Percentiles rank a stretch among this genome's conserved stretches.
These are phyloP conservation scores for Temnopleurus reevesii DNA, from an alignment of 53 echinoderm and acorn worm species.

Conservation along the genomic window DNA sequence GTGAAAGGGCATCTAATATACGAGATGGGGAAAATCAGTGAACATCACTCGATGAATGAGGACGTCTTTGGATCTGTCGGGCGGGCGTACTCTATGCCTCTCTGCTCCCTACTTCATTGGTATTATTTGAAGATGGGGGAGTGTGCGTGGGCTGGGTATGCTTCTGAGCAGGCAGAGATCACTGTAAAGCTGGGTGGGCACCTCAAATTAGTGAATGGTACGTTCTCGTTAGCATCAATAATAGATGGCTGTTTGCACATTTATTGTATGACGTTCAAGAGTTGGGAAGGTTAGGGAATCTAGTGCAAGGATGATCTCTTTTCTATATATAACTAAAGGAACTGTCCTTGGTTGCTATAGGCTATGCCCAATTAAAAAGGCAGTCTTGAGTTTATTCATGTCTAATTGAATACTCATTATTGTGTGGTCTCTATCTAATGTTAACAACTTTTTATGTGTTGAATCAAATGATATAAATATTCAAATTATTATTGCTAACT, in stretches of 20 bases:
- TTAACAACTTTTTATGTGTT: too few species aligned
- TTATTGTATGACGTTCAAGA: not conserved
- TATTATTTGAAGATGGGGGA: not conserved
- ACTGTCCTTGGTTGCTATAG: too few species aligned
- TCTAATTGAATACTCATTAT: too few species aligned
- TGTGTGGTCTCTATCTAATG: too few species aligned
- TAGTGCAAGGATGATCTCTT: not conserved
- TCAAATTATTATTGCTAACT: too few species aligned
- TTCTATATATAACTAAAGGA: too few species aligned
- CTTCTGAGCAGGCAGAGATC: not conserved
- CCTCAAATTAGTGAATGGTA: not conserved
- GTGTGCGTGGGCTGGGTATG: slow-evolving; percentile 16
- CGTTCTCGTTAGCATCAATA: slow-evolving; percentile 31
- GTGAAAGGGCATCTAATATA: not conserved
- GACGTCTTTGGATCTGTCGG: slow-evolving; percentile 12
- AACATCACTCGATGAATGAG: slow-evolving; percentile 28
- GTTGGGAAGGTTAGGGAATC: not conserved
- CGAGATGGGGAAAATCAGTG: not conserved
- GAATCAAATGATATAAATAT: too few species aligned
- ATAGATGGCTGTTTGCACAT: not conserved
- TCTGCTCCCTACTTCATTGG: too few species aligned
- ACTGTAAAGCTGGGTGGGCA: slow-evolving; percentile 17
- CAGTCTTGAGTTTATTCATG: too few species aligned
- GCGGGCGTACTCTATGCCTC: too few species aligned
- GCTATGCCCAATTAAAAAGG: too few species aligned